These are phyloP conservation scores for Oreocharis arfaki DNA, from an alignment of 2,113 vertebrate species.

Conservation along the genomic window DNA sequence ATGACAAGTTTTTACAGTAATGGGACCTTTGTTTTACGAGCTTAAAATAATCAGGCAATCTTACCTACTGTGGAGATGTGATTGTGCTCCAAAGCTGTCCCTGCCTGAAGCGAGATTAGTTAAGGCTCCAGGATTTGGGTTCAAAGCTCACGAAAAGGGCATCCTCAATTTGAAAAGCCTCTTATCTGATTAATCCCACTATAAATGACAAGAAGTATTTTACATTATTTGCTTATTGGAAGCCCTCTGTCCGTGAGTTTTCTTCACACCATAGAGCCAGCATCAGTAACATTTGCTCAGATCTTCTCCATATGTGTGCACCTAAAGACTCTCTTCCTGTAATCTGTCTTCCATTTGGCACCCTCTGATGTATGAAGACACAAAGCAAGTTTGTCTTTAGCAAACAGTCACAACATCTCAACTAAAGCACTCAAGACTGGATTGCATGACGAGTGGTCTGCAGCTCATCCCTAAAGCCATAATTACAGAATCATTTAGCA, in stretches of 20 bases:
- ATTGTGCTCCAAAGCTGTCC: not conserved
- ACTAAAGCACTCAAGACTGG: not conserved
- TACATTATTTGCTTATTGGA: not conserved
- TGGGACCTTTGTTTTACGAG: not conserved
- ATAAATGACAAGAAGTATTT: not conserved
- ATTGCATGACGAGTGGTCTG: not conserved
- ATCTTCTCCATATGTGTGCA: not conserved
- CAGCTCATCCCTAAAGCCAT: not conserved
- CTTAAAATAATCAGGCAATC: slow-evolving; percentile 3
- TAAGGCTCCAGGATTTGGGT: not conserved
- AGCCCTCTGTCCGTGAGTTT: not conserved
- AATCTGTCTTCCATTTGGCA: not conserved
- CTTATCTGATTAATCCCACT: not conserved
- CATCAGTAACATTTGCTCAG: not conserved
- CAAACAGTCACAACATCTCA: not conserved
- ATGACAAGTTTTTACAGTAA: not conserved
- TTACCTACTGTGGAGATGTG: not conserved
- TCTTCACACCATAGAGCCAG: not conserved
- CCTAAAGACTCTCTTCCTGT: not conserved
- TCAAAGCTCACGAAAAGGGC: not conserved
- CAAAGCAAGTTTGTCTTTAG: not conserved
- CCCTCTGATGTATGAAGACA: not conserved
- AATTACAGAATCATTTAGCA: not conserved
- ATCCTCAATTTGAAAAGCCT: not conserved
- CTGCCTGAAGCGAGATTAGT: not conserved